These are phyloP conservation scores for Aricia artaxerxes DNA, from an alignment of 2,888 invertebrate genomes.

Conservation along the genomic window DNA sequence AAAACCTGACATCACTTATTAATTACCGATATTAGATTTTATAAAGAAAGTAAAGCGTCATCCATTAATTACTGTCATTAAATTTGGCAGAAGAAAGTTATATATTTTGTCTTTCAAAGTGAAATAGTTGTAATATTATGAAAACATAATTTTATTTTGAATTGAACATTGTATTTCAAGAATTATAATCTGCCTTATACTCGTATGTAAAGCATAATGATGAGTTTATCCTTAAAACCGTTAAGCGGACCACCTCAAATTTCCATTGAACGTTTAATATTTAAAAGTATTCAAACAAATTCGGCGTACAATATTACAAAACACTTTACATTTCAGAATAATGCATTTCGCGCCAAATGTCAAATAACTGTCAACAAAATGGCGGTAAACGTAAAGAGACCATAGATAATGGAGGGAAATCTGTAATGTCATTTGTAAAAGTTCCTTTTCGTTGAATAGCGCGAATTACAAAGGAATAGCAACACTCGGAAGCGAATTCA, in stretches of 20 bases:
- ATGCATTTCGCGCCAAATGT: constrained; percentile 8
- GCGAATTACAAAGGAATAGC: constrained; percentile 6
- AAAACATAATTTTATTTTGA: neutral
- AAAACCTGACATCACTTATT: neutral
- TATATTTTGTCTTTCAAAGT: neutral
- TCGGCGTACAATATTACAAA: constrained; percentile 12
- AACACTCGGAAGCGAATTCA: constrained; percentile 3
- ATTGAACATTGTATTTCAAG: neutral
- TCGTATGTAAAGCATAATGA: neutral
- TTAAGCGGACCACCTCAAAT: neutral
- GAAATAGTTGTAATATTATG: neutral
- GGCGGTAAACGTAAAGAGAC: constrained; percentile 13
- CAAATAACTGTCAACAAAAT: constrained; percentile 16
- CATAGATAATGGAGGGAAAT: neutral
- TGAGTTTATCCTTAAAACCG: neutral
- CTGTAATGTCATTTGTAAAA: constrained; percentile 14
- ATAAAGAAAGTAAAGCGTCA: neutral
- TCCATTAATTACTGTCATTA: neutral
- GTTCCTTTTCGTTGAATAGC: constrained; percentile 9
- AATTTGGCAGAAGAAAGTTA: neutral
- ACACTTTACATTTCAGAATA: constrained; percentile 14
- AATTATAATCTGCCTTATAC: neutral
- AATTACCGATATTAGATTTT: neutral
- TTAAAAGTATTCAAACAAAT: constrained; percentile 26
- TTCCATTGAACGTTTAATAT: neutral